Percentiles rank a stretch among this genome's conserved stretches.
phyloP scores from a whole-genome alignment of 1,140 invertebrate genomes.

The Polypedilum pembai region DNA sequence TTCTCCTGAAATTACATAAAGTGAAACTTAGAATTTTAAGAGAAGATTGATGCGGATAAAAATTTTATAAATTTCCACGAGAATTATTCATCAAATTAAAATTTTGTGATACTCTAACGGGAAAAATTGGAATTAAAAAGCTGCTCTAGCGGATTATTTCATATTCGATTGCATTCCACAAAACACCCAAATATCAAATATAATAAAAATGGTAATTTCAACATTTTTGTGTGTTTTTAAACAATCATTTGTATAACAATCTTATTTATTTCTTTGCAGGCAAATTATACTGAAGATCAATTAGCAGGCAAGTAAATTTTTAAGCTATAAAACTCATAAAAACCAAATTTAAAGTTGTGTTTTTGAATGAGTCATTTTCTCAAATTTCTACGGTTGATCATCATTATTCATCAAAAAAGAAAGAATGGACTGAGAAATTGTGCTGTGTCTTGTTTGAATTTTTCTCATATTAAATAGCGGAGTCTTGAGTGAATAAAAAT shows the following conservation, averaged over 20 bases:
- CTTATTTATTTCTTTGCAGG: slow-evolving; percentile 29
- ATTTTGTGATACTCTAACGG: background rate
- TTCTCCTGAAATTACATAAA: too few species aligned
- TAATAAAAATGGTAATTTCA: background rate
- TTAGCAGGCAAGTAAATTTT: slow-evolving; percentile 31
- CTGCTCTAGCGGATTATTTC: background rate
- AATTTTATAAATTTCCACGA: too few species aligned
- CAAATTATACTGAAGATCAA: slow-evolving; percentile 33
- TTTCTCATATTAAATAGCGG: too few species aligned
- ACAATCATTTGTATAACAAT: background rate
- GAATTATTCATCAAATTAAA: too few species aligned
- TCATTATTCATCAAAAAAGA: too few species aligned
- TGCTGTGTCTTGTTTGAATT: too few species aligned
- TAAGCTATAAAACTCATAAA: background rate
- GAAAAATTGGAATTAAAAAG: slow-evolving; percentile 13
- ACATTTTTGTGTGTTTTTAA: background rate
- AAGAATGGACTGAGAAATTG: too few species aligned
- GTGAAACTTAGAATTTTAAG: too few species aligned
- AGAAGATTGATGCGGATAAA: too few species aligned
- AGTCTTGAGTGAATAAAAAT: too few species aligned
- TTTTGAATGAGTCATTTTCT: slow-evolving; percentile 4
- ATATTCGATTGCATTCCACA: slow-evolving; percentile 31
- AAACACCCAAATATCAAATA: slow-evolving; percentile 30
- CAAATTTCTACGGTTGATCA: background rate
- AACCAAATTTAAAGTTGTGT: slow-evolving; percentile 2